Percentiles rank a stretch among this genome's conserved stretches.
Evolutionary conservation across 2,888 invertebrate genomes (phyloP).

Genomic region (Limnephilus auricula): DNA sequence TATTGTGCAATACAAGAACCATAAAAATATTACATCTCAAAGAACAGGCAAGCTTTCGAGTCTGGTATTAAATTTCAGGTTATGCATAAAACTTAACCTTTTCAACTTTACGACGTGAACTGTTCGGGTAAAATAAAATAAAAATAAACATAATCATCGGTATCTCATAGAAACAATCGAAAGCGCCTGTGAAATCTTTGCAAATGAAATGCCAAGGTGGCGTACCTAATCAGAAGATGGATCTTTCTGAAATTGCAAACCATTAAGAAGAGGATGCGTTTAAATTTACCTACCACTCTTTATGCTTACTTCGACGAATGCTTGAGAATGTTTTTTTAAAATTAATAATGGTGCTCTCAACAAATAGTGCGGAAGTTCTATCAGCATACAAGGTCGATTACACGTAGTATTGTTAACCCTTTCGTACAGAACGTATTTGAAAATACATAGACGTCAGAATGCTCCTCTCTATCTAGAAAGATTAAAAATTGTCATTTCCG

Average conservation of each 20-base stretch:
- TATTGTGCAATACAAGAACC: neutral
- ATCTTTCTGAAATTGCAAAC: neutral
- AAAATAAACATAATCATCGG: neutral
- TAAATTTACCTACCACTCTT: neutral
- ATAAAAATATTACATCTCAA: neutral
- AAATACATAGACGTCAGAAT: no score
- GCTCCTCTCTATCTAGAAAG: no score
- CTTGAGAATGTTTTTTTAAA: neutral
- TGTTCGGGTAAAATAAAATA: neutral
- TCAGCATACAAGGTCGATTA: neutral
- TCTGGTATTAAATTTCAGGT: neutral
- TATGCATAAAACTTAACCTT: neutral
- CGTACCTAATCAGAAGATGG: neutral
- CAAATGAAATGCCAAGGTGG: neutral
- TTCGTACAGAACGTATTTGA: no score
- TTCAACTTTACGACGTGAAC: neutral
- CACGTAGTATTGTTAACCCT: neutral
- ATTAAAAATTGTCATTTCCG: no score
- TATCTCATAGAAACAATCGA: neutral
- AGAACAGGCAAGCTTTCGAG: neutral
- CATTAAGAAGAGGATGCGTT: constrained; percentile 13
- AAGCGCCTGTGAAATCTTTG: neutral
- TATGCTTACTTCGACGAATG: neutral
- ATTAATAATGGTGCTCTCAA: neutral
- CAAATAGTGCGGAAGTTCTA: neutral